Evolutionary conservation across 2,113 vertebrate species (phyloP).

Genomic region (Benitochromis conjunctus): DNA sequence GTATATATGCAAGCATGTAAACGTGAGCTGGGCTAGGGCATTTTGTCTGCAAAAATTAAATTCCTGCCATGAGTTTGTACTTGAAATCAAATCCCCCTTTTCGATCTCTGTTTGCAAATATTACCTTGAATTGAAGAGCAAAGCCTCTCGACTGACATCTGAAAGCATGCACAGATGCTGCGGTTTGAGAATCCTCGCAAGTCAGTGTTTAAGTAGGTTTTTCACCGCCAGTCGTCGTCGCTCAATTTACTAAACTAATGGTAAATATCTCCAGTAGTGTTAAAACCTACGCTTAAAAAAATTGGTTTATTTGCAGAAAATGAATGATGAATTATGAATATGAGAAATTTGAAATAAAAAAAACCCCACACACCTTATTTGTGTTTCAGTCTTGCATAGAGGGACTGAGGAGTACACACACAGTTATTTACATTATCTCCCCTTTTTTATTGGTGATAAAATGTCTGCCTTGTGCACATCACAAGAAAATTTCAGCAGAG

Average conservation of each 20-base stretch:
- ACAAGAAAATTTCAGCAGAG: background rate
- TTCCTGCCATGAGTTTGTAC: background rate
- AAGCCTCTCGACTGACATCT: conserved; percentile 16
- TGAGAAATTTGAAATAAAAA: background rate
- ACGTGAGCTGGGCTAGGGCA: background rate
- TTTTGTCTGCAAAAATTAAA: background rate
- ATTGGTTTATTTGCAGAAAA: background rate
- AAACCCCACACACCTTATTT: background rate
- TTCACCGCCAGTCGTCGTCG: background rate
- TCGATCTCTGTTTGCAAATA: conserved; percentile 3
- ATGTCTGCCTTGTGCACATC: background rate
- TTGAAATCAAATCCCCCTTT: background rate
- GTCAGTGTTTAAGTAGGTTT: background rate
- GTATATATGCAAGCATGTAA: background rate
- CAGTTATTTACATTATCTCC: background rate
- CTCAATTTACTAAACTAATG: background rate
- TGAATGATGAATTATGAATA: background rate
- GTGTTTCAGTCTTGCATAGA: background rate
- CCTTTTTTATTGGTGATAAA: background rate
- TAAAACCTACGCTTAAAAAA: background rate
- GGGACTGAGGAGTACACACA: background rate
- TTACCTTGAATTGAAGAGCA: conserved; percentile 23
- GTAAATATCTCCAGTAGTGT: background rate
- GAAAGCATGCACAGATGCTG: conserved; percentile 3
- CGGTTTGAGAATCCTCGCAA: conserved; percentile 1